These are phyloP conservation scores for Drosophila erecta DNA, from an alignment of 1,140 invertebrate species.

Conservation along the genomic window DNA sequence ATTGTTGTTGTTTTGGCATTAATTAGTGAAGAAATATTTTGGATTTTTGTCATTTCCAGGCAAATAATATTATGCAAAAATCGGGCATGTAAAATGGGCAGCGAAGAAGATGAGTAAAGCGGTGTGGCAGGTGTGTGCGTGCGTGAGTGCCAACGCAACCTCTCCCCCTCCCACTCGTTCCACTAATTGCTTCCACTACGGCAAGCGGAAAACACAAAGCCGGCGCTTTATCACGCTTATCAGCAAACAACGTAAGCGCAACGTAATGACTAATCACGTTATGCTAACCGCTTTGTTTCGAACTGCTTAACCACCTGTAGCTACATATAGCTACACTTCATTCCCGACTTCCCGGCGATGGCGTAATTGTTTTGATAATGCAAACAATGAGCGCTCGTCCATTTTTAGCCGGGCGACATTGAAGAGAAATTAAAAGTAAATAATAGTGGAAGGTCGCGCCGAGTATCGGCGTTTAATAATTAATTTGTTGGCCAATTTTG, in stretches of 20 bases:
- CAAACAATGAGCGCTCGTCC: slow-evolving; percentile 61
- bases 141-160: slow-evolving; percentile 40
- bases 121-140: slow-evolving; percentile 14
- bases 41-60: slow-evolving; percentile 71
- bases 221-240: slow-evolving; percentile 75
- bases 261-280: slow-evolving; percentile 62
- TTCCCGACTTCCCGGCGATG: slow-evolving; percentile 56
- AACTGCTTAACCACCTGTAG: slow-evolving; percentile 32
- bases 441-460: slow-evolving; percentile 56
- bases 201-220: slow-evolving; percentile 54
- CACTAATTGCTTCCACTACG: slow-evolving; percentile 50
- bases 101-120: slow-evolving; percentile 67
- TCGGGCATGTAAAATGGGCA: slow-evolving; percentile 24
- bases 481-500: slow-evolving; percentile 57
- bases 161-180: slow-evolving; percentile 18
- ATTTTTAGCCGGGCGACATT: slow-evolving; percentile 75
- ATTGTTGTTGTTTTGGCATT: slow-evolving; percentile 75
- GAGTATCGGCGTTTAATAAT: slow-evolving; percentile 49
- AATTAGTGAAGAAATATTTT: slow-evolving; percentile 79
- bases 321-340: slow-evolving; percentile 9
- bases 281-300: slow-evolving; percentile 15
- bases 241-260: slow-evolving; percentile 51
- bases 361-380: slow-evolving; percentile 77
- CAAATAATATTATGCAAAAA: slow-evolving; percentile 73
- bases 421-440: slow-evolving; percentile 83